Base-by-base conservation (phyloP, 1,140 invertebrate species). In the Delia radicum region DNA sequence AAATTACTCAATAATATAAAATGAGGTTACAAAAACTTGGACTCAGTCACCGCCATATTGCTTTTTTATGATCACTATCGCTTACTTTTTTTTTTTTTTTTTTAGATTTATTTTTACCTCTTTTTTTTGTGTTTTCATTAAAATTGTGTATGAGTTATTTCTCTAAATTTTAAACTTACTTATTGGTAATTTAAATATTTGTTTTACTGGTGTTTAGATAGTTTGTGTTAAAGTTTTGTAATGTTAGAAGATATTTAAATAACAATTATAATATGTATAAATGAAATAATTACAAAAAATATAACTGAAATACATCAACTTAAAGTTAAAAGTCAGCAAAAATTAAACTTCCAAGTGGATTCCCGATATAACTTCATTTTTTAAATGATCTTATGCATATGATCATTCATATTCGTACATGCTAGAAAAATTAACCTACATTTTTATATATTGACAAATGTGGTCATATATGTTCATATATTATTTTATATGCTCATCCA, bases 1-100 rank as follows among this genome's bases (percentile, higher is more conserved):
- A 69, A 69, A 21, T 69, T 18, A 21, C 21, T 69, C 65, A 69
- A 69, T 69, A 29, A 69, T 33, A 65, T 21, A 61, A 42, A 42
- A 42, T 15, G n/a, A 42, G 37, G n/a, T 42, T 42, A 21, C 15
- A 28, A 37, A 37, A 67, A 18, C 29, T 69, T 69, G 29, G 65
- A 69, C 65, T 69, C 65, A 69, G 65, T 33, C 65, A 69, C 65
- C 65, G 65, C 65, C 65, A 69, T 69, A 69, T 69, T 69, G 65
- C 65, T 69, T 69, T 55, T 69, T 69, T 69, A 69, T 69, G 65
- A 31, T 69, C 65, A 69, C 65, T 69, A 69, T 21, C 65, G 65
- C 48, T 69, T 69, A 31, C 2, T 13, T 29, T n/a, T n/a, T n/a
- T n/a, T n/a, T n/a, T n/a, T n/a, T n/a, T 67, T 18, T 31, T 29